Evolutionary conservation across 2,888 invertebrate genomes (phyloP).

Genomic region (Lamellibrachia satsuma): DNA sequence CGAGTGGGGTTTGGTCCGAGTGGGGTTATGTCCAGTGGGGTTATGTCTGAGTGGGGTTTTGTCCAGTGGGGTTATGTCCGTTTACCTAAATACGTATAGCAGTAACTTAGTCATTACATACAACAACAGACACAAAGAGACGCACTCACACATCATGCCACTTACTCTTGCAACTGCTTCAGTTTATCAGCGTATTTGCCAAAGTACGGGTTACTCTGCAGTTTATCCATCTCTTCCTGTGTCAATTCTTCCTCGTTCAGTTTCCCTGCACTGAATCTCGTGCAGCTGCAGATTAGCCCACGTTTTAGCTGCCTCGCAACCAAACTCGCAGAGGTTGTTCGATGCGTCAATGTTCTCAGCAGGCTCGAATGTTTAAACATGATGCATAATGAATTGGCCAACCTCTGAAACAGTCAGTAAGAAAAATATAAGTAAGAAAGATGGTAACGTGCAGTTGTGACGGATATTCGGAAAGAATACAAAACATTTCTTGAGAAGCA

Average conservation of each 20-base stretch:
- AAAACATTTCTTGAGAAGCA: no score
- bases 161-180: slow-evolving; percentile 37
- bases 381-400: background rate
- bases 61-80: no score
- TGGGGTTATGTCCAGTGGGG: no score
- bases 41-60: no score
- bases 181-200: slow-evolving; percentile 58
- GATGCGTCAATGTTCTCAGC: background rate
- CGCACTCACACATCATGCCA: background rate
- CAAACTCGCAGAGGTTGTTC: background rate
- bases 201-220: slow-evolving; percentile 56
- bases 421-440: no score
- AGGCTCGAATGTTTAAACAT: background rate
- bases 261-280: background rate
- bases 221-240: slow-evolving; percentile 37
- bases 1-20: no score
- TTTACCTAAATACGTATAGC: no score
- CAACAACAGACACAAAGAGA: background rate
- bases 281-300: background rate
- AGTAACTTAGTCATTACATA: background rate
- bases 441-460: no score
- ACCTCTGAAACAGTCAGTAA: background rate
- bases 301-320: background rate
- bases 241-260: slow-evolving; percentile 13
- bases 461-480: no score